phyloP scores from a whole-genome alignment of 2,797 vertebrate genomes.

The Botia kubotai region DNA sequence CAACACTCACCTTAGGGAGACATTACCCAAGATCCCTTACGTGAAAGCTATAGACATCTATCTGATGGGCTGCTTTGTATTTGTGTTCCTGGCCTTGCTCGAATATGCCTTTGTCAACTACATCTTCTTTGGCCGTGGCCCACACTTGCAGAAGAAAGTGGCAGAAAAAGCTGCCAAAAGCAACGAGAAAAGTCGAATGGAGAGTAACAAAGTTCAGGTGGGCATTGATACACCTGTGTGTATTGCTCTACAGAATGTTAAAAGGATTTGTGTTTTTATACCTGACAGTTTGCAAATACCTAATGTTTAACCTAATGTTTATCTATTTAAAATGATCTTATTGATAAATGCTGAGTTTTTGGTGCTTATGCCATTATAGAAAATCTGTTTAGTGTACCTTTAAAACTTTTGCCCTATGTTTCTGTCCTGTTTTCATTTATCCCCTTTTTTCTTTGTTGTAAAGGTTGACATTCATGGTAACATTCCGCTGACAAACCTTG shows the following conservation, averaged over 20 bases:
- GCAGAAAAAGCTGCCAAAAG: conserved; percentile 83
- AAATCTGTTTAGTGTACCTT: too few species aligned
- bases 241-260: not conserved
- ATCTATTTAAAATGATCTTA: too few species aligned
- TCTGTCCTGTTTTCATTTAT: not conserved
- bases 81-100: conserved; percentile 91
- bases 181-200: conserved; percentile 80
- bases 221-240: conserved; percentile 2
- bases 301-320: too few species aligned
- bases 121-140: conserved; percentile 93
- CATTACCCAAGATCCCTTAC: conserved; percentile 93
- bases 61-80: conserved; percentile 93
- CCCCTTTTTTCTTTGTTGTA: not conserved
- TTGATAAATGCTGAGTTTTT: too few species aligned
- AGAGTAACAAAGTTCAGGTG: conserved; percentile 90
- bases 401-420: too few species aligned
- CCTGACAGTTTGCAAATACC: too few species aligned
- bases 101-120: conserved; percentile 95
- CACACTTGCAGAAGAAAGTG: conserved; percentile 88
- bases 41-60: conserved; percentile 94
- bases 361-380: too few species aligned
- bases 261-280: too few species aligned
- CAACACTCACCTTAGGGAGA: conserved; percentile 92
- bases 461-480: conserved; percentile 90
- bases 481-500: conserved; percentile 87